Percentiles rank a stretch among this genome's conserved stretches.
These are phyloP conservation scores for Ferrisia virgata DNA, from an alignment of 2,888 invertebrate genomes.

Conservation along the genomic window DNA sequence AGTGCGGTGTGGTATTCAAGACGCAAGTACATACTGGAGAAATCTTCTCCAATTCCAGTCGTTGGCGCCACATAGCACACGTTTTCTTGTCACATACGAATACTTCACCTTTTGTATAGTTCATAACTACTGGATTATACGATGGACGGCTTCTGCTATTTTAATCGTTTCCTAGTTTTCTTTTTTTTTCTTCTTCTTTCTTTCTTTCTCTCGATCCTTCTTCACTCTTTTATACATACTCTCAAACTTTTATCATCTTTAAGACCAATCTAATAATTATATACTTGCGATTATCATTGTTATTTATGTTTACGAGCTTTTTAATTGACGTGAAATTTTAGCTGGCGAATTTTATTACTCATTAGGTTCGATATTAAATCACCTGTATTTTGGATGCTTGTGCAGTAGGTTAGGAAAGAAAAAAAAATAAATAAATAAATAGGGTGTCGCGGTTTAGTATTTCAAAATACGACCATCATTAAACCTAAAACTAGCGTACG, in stretches of 20 bases:
- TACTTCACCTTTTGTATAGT: slow-evolving; percentile 21
- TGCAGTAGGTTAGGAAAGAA: too few species aligned
- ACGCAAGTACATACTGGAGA: not conserved
- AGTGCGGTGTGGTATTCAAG: not conserved
- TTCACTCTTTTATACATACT: not conserved
- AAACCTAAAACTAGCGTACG: not conserved
- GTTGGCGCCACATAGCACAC: slow-evolving; percentile 35
- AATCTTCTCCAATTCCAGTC: slow-evolving; percentile 33
- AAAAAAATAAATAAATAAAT: too few species aligned
- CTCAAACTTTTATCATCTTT: too few species aligned
- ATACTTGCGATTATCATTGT: not conserved
- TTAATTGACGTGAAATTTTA: slow-evolving; percentile 13
- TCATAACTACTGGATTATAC: slow-evolving; percentile 32
- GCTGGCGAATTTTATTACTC: not conserved
- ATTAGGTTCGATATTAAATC: not conserved
- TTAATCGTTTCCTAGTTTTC: slow-evolving; percentile 10
- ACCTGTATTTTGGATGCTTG: not conserved
- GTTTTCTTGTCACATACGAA: slow-evolving; percentile 31
- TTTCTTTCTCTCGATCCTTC: not conserved
- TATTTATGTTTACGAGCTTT: not conserved
- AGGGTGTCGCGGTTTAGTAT: not conserved
- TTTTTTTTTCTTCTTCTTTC: slow-evolving; percentile 8
- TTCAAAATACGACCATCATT: not conserved
- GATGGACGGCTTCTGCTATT: slow-evolving; percentile 19
- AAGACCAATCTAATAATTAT: not conserved